A percentile compares a stretch with the other conserved stretches of the same genome.
phyloP scores from a whole-genome alignment of 2,888 invertebrate genomes.

The Sericinus montela region DNA sequence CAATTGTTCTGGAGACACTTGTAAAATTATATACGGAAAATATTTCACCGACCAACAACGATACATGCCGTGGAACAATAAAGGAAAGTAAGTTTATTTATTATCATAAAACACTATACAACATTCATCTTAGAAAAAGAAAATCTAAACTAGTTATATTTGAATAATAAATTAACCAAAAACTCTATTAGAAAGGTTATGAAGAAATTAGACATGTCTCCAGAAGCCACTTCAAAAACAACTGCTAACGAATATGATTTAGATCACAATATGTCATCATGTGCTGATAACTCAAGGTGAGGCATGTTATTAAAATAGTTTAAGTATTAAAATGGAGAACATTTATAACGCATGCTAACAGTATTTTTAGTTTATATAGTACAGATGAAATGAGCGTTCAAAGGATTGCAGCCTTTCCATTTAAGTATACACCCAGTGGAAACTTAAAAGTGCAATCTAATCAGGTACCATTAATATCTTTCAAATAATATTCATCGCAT shows the following conservation, averaged over 20 bases:
- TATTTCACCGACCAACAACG: conserved; percentile 33
- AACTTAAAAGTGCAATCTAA: conserved; percentile 84
- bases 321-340: too few relatives aligned
- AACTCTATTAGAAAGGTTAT: conserved; percentile 40
- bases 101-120: too few relatives aligned
- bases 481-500: too few relatives aligned
- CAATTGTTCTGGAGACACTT: conserved; percentile 49
- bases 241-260: conserved; percentile 39
- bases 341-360: too few relatives aligned
- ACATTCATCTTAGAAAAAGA: too few relatives aligned
- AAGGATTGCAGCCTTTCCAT: conserved; percentile 77
- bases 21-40: conserved; percentile 32
- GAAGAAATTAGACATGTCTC: conserved; percentile 49
- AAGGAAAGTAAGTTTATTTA: conserved; percentile 38
- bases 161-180: too few relatives aligned
- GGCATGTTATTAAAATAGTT: too few relatives aligned
- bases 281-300: conserved; percentile 59
- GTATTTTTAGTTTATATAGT: conserved; percentile 44
- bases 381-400: conserved; percentile 41
- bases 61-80: conserved; percentile 62
- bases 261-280: conserved; percentile 46
- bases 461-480: conserved; percentile 65
- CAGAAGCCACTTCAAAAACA: conserved; percentile 47
- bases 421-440: conserved; percentile 83
- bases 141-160: too few relatives aligned